Evolutionary conservation across 2,888 invertebrate genomes (phyloP), one percentile per base, ranked within the genome.

Genomic region (Galerucella pusilla): DNA sequence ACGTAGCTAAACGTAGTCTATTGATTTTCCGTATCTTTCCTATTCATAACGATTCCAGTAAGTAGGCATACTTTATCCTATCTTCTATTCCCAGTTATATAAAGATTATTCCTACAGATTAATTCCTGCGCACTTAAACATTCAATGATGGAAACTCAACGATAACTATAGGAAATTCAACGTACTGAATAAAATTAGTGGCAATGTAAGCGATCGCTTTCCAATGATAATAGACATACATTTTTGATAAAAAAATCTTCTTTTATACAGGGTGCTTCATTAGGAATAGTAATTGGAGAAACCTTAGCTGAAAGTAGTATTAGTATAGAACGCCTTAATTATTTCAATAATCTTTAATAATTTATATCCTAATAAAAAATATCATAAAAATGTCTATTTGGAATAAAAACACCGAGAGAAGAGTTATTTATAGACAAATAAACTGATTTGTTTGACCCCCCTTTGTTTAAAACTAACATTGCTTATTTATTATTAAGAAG

Each of bases 31-130:
- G 16, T n/a, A 35, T 63, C 11, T 63, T 42, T 42, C 42, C 63
- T 63, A 35, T 63, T 10, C 42, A 63, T 42, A 42, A 42, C 35
- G 35, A 35, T 35, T 61, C 25, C 61, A 63, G 35, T 9, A 42
- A 42, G 35, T 42, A 14, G 6, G 20, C 14, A n/a, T 63, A 63
- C 42, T 63, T 63, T 63, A 63, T 63, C 42, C 35, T 14, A 63
- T 42, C 63, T 63, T 9, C 42, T n/a, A 14, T 63, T 63, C n/a
- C 35, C 11, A 42, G 9, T 63, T 7, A 63, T 42, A n/a, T 42
- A 63, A 42, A 63, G 35, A 63, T 42, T 63, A 63, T 63, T 63
- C 42, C 42, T 42, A 10, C 11, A 16, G 63, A 63, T 42, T 63
- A 63, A 63, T 63, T 63, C 35, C 11, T 10, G 16, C 20, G 57